Evolutionary conservation across 2,888 invertebrate species (phyloP).

Genomic region (Trachelus tabidus): DNA sequence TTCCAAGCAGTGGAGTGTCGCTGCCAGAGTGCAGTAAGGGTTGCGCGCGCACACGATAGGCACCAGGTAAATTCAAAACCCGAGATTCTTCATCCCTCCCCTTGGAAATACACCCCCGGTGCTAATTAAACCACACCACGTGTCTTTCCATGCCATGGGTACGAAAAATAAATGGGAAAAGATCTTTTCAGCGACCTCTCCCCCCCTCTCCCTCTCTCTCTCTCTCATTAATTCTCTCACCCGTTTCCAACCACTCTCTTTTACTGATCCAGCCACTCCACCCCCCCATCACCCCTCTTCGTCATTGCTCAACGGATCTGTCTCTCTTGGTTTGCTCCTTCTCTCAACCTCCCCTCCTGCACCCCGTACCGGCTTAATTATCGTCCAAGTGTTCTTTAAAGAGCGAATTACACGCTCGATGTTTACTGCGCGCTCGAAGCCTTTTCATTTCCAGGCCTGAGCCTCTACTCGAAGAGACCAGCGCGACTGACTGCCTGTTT

Average conservation of each 20-base stretch:
- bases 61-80: slow-evolving; percentile 44
- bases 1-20: not conserved
- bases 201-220: slow-evolving; percentile 14
- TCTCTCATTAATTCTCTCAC: slow-evolving; percentile 2
- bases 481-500: slow-evolving; percentile 32
- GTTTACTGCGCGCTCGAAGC: slow-evolving; percentile 58
- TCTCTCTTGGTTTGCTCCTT: slow-evolving; percentile 15
- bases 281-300: no score
- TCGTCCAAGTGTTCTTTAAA: slow-evolving; percentile 64
- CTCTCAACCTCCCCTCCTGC: slow-evolving; percentile 14
- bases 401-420: slow-evolving; percentile 66
- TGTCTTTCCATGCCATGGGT: slow-evolving; percentile 58
- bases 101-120: slow-evolving; percentile 43
- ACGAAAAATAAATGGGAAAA: slow-evolving; percentile 57
- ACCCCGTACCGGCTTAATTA: slow-evolving; percentile 55
- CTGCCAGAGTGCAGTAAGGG: not conserved
- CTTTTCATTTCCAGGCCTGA: slow-evolving; percentile 52
- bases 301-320: not conserved
- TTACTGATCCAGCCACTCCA: not conserved
- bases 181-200: slow-evolving; percentile 52
- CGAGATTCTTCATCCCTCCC: slow-evolving; percentile 42
- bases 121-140: slow-evolving; percentile 57
- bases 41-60: not conserved
- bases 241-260: not conserved
- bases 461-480: slow-evolving; percentile 7